These are phyloP conservation scores for Lamproptera curius DNA, from an alignment of 2,888 invertebrate genomes.

Conservation along the genomic window DNA sequence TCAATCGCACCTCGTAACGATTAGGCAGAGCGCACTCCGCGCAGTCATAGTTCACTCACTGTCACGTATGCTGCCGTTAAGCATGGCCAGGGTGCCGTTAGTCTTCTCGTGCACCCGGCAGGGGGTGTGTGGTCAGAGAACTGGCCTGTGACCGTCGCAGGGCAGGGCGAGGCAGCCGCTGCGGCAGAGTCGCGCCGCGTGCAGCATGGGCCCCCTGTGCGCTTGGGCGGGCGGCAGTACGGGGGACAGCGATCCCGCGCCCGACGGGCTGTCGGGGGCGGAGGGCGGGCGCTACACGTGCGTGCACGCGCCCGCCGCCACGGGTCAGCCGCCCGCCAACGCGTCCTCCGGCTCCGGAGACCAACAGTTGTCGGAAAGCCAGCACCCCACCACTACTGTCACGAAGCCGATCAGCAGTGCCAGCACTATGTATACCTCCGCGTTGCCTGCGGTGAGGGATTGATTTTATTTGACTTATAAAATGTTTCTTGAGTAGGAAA, in stretches of 20 bases:
- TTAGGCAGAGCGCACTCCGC: slow-evolving; percentile 1
- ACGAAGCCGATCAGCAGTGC: slow-evolving; percentile 84
- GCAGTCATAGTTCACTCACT: slow-evolving; percentile 39
- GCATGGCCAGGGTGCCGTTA: slow-evolving; percentile 58
- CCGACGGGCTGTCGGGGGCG: slow-evolving; percentile 57
- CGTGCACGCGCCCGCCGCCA: slow-evolving; percentile 80
- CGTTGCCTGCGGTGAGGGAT: slow-evolving; percentile 79
- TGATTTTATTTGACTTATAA: too few relatives aligned
- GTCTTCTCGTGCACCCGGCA: slow-evolving; percentile 63
- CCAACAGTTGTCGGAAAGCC: slow-evolving; percentile 89
- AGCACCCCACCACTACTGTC: slow-evolving; percentile 79
- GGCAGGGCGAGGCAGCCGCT: slow-evolving; percentile 55
- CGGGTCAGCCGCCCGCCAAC: slow-evolving; percentile 84
- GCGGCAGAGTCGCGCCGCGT: slow-evolving; percentile 59
- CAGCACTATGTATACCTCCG: slow-evolving; percentile 86
- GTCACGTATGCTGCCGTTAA: slow-evolving; percentile 59
- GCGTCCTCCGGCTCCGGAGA: slow-evolving; percentile 84
- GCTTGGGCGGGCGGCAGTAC: slow-evolving; percentile 58
- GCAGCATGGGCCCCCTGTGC: slow-evolving; percentile 54
- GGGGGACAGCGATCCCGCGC: slow-evolving; percentile 53
- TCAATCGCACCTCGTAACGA: slow-evolving; percentile 50
- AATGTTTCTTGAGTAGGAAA: too few relatives aligned
- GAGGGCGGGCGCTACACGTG: slow-evolving; percentile 76
- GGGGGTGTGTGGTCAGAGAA: slow-evolving; percentile 58
- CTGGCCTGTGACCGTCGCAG: slow-evolving; percentile 46